phyloP scores from a whole-genome alignment of 2,888 invertebrate genomes.

The Iselma pallidipennis region DNA sequence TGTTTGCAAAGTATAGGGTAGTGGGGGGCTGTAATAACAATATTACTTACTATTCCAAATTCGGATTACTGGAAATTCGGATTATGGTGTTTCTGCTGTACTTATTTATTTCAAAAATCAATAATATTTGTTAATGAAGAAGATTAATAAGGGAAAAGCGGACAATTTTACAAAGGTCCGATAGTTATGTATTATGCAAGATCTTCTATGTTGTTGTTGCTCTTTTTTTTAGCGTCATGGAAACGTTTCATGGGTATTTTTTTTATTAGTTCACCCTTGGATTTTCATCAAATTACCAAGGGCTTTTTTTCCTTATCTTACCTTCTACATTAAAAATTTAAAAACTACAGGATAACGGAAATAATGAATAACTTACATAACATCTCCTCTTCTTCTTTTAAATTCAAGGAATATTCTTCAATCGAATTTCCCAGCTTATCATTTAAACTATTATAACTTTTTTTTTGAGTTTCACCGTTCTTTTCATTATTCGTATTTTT shows the following conservation, averaged over 20 bases:
- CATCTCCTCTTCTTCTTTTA: conserved; percentile 11
- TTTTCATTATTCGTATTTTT: too few relatives aligned
- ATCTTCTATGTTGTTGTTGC: neutral
- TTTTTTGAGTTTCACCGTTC: conserved; percentile 4
- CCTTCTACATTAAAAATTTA: neutral
- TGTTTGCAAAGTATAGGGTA: too few relatives aligned
- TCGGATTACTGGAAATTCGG: too few relatives aligned
- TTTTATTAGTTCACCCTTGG: conserved; percentile 14
- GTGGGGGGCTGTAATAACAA: too few relatives aligned
- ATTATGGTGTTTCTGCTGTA: too few relatives aligned
- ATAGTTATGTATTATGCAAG: conserved; percentile 7
- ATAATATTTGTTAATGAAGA: neutral
- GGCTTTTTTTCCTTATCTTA: neutral
- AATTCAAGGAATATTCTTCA: neutral
- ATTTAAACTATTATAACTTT: neutral
- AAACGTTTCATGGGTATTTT: conserved; percentile 17
- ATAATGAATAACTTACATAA: conserved; percentile 14
- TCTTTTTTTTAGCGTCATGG: too few relatives aligned
- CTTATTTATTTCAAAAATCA: neutral
- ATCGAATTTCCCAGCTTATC: neutral
- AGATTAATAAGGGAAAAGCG: neutral
- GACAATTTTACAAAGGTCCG: neutral
- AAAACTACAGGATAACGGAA: neutral
- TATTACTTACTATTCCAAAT: too few relatives aligned
- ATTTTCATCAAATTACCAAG: conserved; percentile 10